Base-by-base conservation (phyloP, 2,113 vertebrate species). In the Nematolebias whitei region DNA sequence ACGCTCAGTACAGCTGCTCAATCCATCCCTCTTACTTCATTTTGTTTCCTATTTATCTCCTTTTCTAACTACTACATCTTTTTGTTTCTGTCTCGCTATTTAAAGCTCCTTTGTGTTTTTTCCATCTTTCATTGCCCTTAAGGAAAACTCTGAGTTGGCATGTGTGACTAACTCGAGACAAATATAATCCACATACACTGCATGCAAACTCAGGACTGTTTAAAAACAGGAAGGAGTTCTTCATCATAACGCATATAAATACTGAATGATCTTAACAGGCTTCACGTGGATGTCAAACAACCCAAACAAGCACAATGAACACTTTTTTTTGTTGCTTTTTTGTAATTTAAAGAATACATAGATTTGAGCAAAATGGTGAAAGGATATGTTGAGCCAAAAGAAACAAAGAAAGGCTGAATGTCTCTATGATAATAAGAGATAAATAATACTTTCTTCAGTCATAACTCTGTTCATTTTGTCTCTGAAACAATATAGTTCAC, bases 341-440 rank as follows among this genome's bases (percentile, higher is more conserved):
- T 80, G 59, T 64, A 70, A 74, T 58, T 76, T 24, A 5, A 72
- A 50, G 80, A 79, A 63, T 74, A 19, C 41, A 77, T 78, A 58
- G 64, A 59, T 63, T 63, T 79, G 76, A 85, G 84, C 82, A 74
- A 86, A 83, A 87, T 85, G 84, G 61, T 86, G 55, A 45, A 43
- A 41, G 35, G 49, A 43, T 57, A 41, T 39, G 35, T n/a, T 0
- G 50, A 74, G n/a, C n/a, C 75, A 87, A 77, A 79, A 53, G 58
- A 68, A 79, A 51, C 12, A 47, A 69, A 32, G 6, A 15, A 29
- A 54, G 67, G 50, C 6, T 39, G 63, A 55, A 52, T 63, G 65
- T 57, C 48, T 66, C 56, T 40, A 18, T 51, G 63, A 82, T 73
- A 61, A 80, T 76, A 65, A 51, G 44, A 79, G 66, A 77, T 49